Base-by-base conservation (phyloP, 64 coral and sea anemone genomes). In the Porites australiensis region DNA sequence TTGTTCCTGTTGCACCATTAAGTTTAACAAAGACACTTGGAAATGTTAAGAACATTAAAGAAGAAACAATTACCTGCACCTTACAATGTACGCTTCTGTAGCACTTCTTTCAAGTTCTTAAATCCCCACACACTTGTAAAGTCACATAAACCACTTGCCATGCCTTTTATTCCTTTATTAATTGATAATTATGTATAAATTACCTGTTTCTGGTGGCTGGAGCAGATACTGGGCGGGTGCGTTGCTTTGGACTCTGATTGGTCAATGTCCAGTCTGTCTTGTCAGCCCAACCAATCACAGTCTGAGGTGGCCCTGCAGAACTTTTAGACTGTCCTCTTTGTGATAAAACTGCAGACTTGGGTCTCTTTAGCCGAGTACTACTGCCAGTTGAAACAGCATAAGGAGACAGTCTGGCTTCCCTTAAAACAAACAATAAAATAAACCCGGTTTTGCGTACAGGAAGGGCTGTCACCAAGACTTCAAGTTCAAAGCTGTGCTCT, bases 391-490 rank as follows among this genome's bases (percentile, higher is more conserved):
- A 89, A 23, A 91, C 9, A 15, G 95, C 74, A 88, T 97, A 97
- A 63, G 95, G 95, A 76, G 95, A 94, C 64, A 94, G 51, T 22
- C 37, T 59, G 6, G 89, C 82, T 79, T 97, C 92, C 72, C 95
- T 96, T 58, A 1, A 37, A 37, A 37, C 13, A 59, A 20, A 50
- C 21, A 65, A 70, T 10, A 84, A 51, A 65, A 44, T 27, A 10
- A 22, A 2, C 13, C 4, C 2, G 1, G 27, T 37, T 37, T 37
- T 37, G 27, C 27, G 1, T 37, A 0, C 27, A 37, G 27, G 27
- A 0, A 37, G 27, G 1, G 27, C 27, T 37, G 27, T 37, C 27
- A 37, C 8, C 23, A 19, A 4, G 3, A 80, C 57, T 82, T 18
- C 37, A 16, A 70, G 12, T 12, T 4, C 27, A 37, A 37, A 1